Evolutionary conservation across 2,113 vertebrate genomes (phyloP).

Genomic region (Miniopterus natalensis): DNA sequence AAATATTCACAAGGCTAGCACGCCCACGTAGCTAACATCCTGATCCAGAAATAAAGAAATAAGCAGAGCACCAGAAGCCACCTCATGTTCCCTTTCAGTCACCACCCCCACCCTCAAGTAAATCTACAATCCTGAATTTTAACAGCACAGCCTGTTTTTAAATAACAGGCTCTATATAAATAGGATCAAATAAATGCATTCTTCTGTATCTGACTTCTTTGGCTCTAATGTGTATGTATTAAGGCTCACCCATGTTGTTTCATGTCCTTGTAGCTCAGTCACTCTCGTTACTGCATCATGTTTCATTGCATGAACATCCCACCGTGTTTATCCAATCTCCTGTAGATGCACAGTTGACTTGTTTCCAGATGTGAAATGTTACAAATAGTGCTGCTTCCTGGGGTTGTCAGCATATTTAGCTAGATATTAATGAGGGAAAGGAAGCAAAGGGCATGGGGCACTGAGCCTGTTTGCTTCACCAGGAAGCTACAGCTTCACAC

Average conservation of each 20-base stretch:
- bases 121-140: not conserved
- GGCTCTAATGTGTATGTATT: not conserved
- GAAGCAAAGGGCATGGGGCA: too few species aligned
- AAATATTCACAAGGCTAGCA: not conserved
- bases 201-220: not conserved
- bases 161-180: not conserved
- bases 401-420: too few species aligned
- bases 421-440: too few species aligned
- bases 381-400: not conserved
- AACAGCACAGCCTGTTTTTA: not conserved
- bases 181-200: not conserved
- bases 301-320: not conserved
- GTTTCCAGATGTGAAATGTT: not conserved
- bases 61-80: not conserved
- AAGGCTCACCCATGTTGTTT: not conserved
- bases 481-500: too few species aligned
- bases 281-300: not conserved
- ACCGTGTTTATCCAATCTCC: not conserved
- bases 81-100: not conserved
- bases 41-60: not conserved
- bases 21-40: not conserved
- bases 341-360: not conserved
- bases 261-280: not conserved
- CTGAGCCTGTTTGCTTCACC: too few species aligned
- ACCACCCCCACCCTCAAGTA: not conserved